Base-by-base conservation (phyloP, 2,113 vertebrate species). In the Malurus alboscapulatus region DNA sequence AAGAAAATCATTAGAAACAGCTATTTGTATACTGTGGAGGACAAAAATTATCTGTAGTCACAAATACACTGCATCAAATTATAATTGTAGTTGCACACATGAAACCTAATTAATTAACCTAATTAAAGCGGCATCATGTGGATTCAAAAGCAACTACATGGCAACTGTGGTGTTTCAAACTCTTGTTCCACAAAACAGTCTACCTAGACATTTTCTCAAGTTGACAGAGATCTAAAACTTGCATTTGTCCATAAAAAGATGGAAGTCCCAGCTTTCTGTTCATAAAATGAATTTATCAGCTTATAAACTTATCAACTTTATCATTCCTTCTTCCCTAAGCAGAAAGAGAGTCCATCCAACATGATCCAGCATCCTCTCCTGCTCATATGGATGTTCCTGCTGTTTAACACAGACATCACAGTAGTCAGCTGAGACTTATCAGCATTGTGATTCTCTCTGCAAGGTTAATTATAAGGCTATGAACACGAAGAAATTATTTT, bases 31-130 rank as follows among this genome's bases (percentile, higher is more conserved):
- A 63, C 17, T 63, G 44, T 84, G 93, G 79, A 69, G 47, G 38
- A 75, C 21, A 88, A 66, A 83, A 65, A 74, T 93, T 94, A 76
- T 84, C 66, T 74, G 54, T 69, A 69, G 45, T 18, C 67, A 87
- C 42, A 96, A 84, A 92, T 40, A 79, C 8, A 55, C 20, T 45
- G 53, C 48, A 40, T 63, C 75, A 80, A 87, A 91, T 85, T 91
- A 53, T 90, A 84, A 92, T 84, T 90, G 57, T 66, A 58, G 29
- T 29, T 53, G 54, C 44, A 57, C 29, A 36, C 32, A 68, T 50
- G 51, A 82, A 90, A 87, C 45, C 36, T 75, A 84, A 88, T 78
- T 87, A 84, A 93, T 89, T 75, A 90, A 81, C 45, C 40, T 84
- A 81, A 88, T 75, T 93, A 78, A 80, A 81, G 17, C 26, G 32